A percentile compares a stretch with the other conserved stretches of the same genome.
phyloP scores from a whole-genome alignment of 2,113 vertebrate genomes.

The Syngnathus scovelli region DNA sequence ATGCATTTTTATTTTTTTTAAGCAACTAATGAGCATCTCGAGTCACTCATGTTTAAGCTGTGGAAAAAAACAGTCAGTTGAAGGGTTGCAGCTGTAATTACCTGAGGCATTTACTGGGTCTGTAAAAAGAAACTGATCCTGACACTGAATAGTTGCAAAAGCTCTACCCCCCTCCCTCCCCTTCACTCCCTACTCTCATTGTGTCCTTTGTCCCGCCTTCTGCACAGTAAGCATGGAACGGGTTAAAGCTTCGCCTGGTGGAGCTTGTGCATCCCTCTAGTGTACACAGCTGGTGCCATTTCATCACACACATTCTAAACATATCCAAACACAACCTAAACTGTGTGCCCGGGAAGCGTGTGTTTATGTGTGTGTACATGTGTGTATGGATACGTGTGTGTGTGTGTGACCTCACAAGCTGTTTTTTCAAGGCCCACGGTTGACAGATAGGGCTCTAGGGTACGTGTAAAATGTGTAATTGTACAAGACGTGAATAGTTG shows the following conservation, averaged over 20 bases:
- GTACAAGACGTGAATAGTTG: conserved; percentile 52
- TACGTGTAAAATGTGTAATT: conserved; percentile 51
- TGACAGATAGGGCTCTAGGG: conserved; percentile 62
- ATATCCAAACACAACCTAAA: conserved; percentile 70
- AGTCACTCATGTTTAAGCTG: not conserved
- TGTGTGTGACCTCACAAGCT: conserved; percentile 40
- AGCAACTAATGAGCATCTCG: conserved; percentile 6
- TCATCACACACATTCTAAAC: conserved; percentile 73
- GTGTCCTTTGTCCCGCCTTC: conserved; percentile 23
- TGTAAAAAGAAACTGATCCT: conserved; percentile 31
- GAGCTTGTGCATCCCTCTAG: conserved; percentile 60
- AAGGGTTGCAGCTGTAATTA: conserved; percentile 30
- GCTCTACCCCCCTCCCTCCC: not conserved
- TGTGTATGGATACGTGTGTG: conserved; percentile 6
- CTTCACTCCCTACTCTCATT: not conserved
- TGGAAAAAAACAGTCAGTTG: conserved; percentile 2
- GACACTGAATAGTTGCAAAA: conserved; percentile 4
- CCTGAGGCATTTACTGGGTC: conserved; percentile 35
- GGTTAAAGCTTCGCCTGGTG: conserved; percentile 59
- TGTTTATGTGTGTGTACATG: not conserved
- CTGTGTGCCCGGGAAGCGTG: conserved; percentile 20
- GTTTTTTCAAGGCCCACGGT: conserved; percentile 50
- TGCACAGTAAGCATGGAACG: conserved; percentile 42
- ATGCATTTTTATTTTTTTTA: not conserved
- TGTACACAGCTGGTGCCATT: conserved; percentile 76